Evolutionary conservation across 2,113 vertebrate species (phyloP).

Genomic region (Sialia sialis): DNA sequence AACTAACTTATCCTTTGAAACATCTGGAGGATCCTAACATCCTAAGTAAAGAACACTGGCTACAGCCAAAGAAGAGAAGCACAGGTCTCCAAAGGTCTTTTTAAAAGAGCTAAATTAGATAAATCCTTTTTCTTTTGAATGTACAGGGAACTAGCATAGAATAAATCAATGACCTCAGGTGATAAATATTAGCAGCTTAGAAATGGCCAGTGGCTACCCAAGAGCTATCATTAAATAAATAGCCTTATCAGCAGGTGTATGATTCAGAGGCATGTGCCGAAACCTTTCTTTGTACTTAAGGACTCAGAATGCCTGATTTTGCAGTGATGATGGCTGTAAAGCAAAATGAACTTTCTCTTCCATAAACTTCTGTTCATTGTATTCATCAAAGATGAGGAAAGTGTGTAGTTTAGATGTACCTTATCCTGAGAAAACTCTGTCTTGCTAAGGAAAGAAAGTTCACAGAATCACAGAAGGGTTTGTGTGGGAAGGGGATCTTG

Average conservation of each 20-base stretch:
- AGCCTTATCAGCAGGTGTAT: not conserved
- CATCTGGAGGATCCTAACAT: not conserved
- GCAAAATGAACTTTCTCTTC: not conserved
- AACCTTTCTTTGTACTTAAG: not conserved
- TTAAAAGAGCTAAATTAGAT: not conserved
- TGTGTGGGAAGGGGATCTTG: not conserved
- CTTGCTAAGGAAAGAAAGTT: not conserved
- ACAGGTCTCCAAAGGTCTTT: not conserved
- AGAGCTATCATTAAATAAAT: not conserved
- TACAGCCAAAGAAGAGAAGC: not conserved
- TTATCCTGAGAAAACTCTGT: not conserved
- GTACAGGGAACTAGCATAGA: not conserved
- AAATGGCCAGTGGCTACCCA: not conserved
- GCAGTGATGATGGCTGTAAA: not conserved
- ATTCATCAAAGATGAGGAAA: not conserved
- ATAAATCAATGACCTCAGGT: not conserved
- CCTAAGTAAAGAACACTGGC: not conserved
- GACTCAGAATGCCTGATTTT: not conserved
- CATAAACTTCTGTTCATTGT: not conserved
- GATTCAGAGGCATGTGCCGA: not conserved
- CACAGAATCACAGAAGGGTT: not conserved
- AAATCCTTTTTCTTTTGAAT: not conserved
- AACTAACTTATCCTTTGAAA: not conserved
- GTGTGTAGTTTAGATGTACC: not conserved
- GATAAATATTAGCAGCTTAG: not conserved